A percentile compares a stretch with the other conserved stretches of the same genome.
These are phyloP conservation scores for Campoplex nolae DNA, from an alignment of 2,888 invertebrate species.

Conservation along the genomic window DNA sequence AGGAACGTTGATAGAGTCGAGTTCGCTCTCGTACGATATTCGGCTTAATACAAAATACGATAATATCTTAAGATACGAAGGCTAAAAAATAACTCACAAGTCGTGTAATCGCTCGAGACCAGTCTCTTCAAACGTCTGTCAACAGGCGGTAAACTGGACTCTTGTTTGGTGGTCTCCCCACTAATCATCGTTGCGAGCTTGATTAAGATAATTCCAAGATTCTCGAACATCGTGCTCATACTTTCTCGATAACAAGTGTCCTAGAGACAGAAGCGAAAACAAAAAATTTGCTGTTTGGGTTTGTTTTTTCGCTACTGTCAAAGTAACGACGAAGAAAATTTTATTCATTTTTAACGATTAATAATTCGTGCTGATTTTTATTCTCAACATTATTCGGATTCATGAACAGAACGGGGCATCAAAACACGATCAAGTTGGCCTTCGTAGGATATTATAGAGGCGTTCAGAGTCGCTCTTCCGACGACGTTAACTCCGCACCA, in stretches of 20 bases:
- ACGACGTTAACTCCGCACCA: slow-evolving; percentile 44
- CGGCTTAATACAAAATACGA: not conserved
- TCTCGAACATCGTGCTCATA: too few species aligned
- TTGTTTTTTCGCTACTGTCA: too few species aligned
- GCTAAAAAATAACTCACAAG: not conserved
- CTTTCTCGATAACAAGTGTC: too few species aligned
- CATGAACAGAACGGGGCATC: slow-evolving; percentile 10
- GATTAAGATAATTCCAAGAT: not conserved
- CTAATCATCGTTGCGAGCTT: not conserved
- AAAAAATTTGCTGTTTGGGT: too few species aligned
- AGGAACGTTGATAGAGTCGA: not conserved
- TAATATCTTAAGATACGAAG: not conserved
- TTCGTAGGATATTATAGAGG: slow-evolving; percentile 61
- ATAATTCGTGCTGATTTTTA: not conserved
- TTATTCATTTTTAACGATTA: not conserved
- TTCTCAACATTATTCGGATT: not conserved
- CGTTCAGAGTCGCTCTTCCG: slow-evolving; percentile 65
- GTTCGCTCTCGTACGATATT: not conserved
- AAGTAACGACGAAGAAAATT: not conserved
- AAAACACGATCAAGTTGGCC: slow-evolving; percentile 58
- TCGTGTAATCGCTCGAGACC: not conserved
- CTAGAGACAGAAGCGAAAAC: too few species aligned
- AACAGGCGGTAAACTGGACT: not conserved
- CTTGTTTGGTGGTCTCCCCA: not conserved
- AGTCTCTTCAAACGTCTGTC: not conserved